These are phyloP conservation scores for Poeciliopsis presidionis DNA, from an alignment of 2,797 vertebrate species.

Conservation along the genomic window DNA sequence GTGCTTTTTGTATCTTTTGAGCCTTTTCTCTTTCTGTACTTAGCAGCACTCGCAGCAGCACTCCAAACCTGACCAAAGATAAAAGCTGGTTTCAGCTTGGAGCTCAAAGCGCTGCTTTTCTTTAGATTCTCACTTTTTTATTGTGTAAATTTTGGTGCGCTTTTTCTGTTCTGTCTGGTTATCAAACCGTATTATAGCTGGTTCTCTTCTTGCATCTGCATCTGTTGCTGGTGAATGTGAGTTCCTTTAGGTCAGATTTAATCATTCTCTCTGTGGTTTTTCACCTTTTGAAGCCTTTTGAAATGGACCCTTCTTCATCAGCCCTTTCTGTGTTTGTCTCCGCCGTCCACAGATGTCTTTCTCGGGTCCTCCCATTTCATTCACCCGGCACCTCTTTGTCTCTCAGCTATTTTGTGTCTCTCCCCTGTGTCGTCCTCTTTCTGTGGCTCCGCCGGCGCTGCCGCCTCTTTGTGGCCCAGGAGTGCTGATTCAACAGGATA, in stretches of 20 bases:
- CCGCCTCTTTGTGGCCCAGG: slow-evolving; percentile 21
- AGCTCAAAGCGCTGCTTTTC: slow-evolving; percentile 22
- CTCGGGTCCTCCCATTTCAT: slow-evolving; percentile 35
- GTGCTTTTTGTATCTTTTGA: slow-evolving; percentile 37
- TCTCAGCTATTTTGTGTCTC: slow-evolving; percentile 61
- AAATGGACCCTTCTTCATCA: slow-evolving; percentile 27
- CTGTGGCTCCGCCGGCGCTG: slow-evolving; percentile 20
- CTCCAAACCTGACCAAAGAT: slow-evolving; percentile 47
- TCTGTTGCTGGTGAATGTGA: not conserved
- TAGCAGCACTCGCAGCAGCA: slow-evolving; percentile 31
- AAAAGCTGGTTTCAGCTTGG: slow-evolving; percentile 25
- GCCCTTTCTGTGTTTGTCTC: slow-evolving; percentile 37
- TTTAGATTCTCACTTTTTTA: not conserved
- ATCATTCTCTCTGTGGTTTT: not conserved
- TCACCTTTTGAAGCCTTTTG: slow-evolving; percentile 2
- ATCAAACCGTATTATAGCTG: not conserved
- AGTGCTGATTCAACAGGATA: slow-evolving; percentile 61
- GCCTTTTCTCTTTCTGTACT: slow-evolving; percentile 27
- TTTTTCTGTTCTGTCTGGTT: not conserved
- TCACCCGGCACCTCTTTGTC: slow-evolving; percentile 45
- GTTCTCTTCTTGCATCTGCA: not conserved
- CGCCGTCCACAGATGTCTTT: slow-evolving; percentile 38
- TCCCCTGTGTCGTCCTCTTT: slow-evolving; percentile 44
- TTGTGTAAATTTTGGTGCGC: slow-evolving; percentile 1
- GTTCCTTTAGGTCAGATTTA: not conserved